Percentiles rank a stretch among this genome's conserved stretches.
Conservation (phyloP, 1,140 invertebrate genomes). For the Nomia melanderi region DNA sequence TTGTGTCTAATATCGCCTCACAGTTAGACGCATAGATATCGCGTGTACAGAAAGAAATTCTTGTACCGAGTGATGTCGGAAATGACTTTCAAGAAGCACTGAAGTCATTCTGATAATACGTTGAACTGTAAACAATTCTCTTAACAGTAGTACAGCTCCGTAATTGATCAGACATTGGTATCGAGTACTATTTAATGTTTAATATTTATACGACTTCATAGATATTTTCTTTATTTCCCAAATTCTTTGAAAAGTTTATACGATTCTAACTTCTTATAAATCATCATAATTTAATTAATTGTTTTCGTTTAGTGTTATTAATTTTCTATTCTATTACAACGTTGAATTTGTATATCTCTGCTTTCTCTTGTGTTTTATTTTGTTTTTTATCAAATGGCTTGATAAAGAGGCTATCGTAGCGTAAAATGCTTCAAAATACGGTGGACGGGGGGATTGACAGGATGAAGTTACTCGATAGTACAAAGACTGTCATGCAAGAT, state of each 20-base stretch:
- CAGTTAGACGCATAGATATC: neutral
- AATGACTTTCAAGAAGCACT: neutral
- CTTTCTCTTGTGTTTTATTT: no score
- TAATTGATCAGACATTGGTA: neutral
- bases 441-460: constrained; percentile 69
- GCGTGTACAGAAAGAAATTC: no score
- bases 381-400: neutral
- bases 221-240: no score
- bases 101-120: no score
- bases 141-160: neutral
- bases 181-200: no score
- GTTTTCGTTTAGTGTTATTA: no score
- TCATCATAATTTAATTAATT: no score
- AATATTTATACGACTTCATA: no score
- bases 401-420: constrained; percentile 40
- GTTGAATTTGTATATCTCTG: no score
- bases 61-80: neutral
- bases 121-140: neutral
- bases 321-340: no score
- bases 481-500: constrained; percentile 74
- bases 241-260: no score
- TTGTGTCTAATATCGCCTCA: neutral
- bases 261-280: no score
- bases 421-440: constrained; percentile 34
- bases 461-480: constrained; percentile 73